Conservation (phyloP, 1,140 invertebrate genomes). For the Aphaenogaster floridana region DNA sequence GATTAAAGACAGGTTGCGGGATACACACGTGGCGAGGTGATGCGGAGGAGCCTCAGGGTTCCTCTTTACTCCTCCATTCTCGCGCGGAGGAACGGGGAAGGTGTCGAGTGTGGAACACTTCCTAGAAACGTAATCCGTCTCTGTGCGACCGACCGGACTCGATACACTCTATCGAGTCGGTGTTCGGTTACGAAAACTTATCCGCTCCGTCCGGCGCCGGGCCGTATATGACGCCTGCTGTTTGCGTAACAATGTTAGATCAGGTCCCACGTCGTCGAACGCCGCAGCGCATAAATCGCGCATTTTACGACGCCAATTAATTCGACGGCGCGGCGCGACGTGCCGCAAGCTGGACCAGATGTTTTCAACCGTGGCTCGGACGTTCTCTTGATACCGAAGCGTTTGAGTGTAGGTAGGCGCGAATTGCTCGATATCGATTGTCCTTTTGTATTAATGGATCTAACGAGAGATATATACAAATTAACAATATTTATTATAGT, state of each 20-base stretch:
- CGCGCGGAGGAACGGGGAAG: neutral
- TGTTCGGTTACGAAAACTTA: slow-evolving; percentile 70
- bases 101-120: slow-evolving; percentile 57
- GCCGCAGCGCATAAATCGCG: neutral
- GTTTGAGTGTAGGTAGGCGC: neutral
- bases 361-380: slow-evolving; percentile 2
- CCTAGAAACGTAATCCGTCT: slow-evolving; percentile 64
- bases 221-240: slow-evolving; percentile 22
- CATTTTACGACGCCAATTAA: slow-evolving; percentile 43
- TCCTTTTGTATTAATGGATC: neutral
- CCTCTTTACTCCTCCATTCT: neutral
- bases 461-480: neutral
- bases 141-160: slow-evolving; percentile 27
- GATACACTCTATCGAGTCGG: slow-evolving; percentile 53
- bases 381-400: neutral
- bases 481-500: neutral
- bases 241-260: slow-evolving; percentile 57
- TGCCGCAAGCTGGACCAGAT: slow-evolving; percentile 19
- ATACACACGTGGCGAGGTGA: neutral
- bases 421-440: neutral
- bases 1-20: neutral
- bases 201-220: slow-evolving; percentile 45
- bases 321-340: neutral
- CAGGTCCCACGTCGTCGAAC: neutral
- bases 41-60: neutral